phyloP scores from a whole-genome alignment of 2,113 vertebrate species.

The Bufo bufo region DNA sequence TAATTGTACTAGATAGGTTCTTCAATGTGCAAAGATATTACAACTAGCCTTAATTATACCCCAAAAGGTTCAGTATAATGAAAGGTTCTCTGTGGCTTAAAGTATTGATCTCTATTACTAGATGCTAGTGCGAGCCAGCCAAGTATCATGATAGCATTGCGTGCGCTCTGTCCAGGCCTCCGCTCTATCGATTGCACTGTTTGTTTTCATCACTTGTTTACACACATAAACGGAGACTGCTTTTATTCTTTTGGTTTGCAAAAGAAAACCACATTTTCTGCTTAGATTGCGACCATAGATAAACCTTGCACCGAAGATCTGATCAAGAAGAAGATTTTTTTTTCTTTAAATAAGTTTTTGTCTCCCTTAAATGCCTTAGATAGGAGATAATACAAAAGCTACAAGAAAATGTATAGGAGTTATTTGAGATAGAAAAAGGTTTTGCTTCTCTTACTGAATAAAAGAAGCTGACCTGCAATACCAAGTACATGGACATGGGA shows the following conservation, averaged over 20 bases:
- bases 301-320: not conserved
- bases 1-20: not conserved
- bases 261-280: not conserved
- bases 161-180: not conserved
- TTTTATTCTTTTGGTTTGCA: not conserved
- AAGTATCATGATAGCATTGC: constrained; percentile 30
- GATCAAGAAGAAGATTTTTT: not conserved
- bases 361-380: not conserved
- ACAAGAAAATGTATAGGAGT: not conserved
- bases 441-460: not conserved
- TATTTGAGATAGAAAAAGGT: not conserved
- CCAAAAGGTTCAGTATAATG: not conserved
- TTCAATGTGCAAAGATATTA: not conserved
- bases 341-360: not conserved
- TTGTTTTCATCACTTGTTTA: constrained; percentile 15
- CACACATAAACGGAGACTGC: constrained; percentile 7
- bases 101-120: constrained; percentile 34
- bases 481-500: not conserved
- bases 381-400: not conserved
- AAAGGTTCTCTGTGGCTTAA: constrained; percentile 7
- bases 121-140: not conserved
- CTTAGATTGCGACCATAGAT: not conserved
- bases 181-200: constrained; percentile 23
- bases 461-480: not conserved
- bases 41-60: constrained; percentile 3